Conservation (phyloP, 2,113 vertebrate species). For the Morone chrysops region DNA sequence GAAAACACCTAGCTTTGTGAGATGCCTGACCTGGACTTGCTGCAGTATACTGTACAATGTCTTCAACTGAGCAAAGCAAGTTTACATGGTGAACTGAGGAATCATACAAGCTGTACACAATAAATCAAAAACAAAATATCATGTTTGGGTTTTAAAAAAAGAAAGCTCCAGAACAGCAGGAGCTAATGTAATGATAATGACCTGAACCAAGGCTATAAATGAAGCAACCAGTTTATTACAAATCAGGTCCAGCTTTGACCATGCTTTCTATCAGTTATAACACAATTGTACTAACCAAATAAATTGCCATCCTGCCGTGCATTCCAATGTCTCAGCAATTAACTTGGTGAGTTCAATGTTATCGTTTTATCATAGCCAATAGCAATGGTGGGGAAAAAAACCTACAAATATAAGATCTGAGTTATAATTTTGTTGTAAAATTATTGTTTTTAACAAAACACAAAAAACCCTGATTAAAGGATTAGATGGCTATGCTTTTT, state of each 20-base stretch:
- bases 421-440: neutral
- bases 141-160: neutral
- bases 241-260: neutral
- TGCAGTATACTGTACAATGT: neutral
- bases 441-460: neutral
- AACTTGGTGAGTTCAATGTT: neutral
- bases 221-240: neutral
- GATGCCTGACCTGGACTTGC: constrained; percentile 42
- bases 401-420: neutral
- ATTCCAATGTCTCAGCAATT: neutral
- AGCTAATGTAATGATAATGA: neutral
- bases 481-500: neutral
- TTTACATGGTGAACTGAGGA: constrained; percentile 6
- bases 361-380: neutral
- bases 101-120: too few species aligned
- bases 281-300: neutral
- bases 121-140: neutral
- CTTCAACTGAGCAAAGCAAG: constrained; percentile 7
- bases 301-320: neutral
- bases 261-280: neutral
- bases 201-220: neutral
- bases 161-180: neutral
- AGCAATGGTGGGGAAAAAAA: neutral
- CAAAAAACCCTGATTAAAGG: neutral
- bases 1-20: constrained; percentile 34